A percentile compares a stretch with the other conserved stretches of the same genome.
These are phyloP conservation scores for Zaprionus camerounensis DNA, from an alignment of 1,140 invertebrate genomes.

Conservation along the genomic window DNA sequence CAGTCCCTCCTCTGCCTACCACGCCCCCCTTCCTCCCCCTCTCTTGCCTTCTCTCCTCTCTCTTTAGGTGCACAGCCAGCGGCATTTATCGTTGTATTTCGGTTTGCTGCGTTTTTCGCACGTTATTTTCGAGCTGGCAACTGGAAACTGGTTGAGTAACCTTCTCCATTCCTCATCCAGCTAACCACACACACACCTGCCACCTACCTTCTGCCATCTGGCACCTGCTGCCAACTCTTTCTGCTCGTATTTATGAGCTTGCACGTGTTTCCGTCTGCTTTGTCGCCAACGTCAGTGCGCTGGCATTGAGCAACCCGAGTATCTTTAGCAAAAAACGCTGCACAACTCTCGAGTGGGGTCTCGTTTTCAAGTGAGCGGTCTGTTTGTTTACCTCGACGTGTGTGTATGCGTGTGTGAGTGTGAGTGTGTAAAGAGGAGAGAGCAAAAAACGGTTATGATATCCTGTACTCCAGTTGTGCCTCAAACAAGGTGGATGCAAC, in stretches of 20 bases:
- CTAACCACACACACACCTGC: background rate
- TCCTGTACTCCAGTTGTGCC: background rate
- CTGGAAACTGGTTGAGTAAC: background rate
- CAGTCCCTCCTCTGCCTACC: background rate
- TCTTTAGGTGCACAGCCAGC: constrained; percentile 26
- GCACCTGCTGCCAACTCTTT: background rate
- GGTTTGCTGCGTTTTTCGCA: constrained; percentile 48
- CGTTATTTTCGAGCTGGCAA: constrained; percentile 45
- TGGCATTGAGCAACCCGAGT: constrained; percentile 61
- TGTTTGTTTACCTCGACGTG: constrained; percentile 50
- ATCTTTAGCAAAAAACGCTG: constrained; percentile 49
- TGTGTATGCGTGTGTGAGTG: constrained; percentile 13
- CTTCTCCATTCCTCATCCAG: background rate
- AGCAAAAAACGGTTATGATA: constrained; percentile 54
- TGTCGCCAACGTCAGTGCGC: constrained; percentile 41
- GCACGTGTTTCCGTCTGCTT: constrained; percentile 62
- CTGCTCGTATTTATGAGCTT: constrained; percentile 53
- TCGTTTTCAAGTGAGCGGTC: constrained; percentile 64
- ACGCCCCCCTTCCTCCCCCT: background rate
- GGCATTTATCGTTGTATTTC: constrained; percentile 18
- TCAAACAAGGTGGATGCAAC: background rate
- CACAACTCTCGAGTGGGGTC: constrained; percentile 60
- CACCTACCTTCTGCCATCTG: background rate
- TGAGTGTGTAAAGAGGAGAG: constrained; percentile 16
- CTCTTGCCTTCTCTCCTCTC: too few relatives aligned